These are phyloP conservation scores for Ariopsis seemanni DNA, from an alignment of 2,113 vertebrate genomes.

Conservation along the genomic window DNA sequence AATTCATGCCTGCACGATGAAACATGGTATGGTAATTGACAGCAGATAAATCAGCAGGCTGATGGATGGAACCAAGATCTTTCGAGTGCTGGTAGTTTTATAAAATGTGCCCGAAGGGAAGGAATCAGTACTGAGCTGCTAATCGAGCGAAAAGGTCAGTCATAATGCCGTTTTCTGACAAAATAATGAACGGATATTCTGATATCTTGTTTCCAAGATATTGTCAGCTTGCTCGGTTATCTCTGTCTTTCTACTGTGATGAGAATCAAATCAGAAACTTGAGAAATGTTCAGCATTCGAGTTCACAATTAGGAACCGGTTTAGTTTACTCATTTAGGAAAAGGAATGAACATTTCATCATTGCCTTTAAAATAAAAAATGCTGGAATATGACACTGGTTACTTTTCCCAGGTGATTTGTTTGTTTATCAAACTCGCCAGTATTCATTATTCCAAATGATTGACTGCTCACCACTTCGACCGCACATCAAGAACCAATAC, in stretches of 20 bases:
- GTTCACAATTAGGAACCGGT: too few relatives aligned
- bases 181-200: neutral
- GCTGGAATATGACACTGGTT: too few relatives aligned
- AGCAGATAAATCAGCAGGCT: slow-evolving; percentile 32
- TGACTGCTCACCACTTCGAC: too few relatives aligned
- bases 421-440: too few relatives aligned
- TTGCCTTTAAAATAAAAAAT: too few relatives aligned
- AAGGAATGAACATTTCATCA: too few relatives aligned
- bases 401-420: too few relatives aligned
- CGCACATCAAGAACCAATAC: too few relatives aligned
- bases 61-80: slow-evolving; percentile 22
- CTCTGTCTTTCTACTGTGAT: neutral
- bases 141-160: slow-evolving; percentile 18
- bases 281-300: too few relatives aligned
- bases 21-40: slow-evolving; percentile 23
- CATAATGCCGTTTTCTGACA: neutral
- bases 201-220: neutral
- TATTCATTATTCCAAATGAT: too few relatives aligned
- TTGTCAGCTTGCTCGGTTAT: neutral
- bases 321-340: too few relatives aligned
- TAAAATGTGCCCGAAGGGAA: neutral
- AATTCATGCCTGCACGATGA: slow-evolving; percentile 7
- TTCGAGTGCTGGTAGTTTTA: neutral
- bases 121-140: neutral
- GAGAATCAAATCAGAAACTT: neutral